phyloP scores from a whole-genome alignment of 2,888 invertebrate species.

The Drosophila incognita region DNA sequence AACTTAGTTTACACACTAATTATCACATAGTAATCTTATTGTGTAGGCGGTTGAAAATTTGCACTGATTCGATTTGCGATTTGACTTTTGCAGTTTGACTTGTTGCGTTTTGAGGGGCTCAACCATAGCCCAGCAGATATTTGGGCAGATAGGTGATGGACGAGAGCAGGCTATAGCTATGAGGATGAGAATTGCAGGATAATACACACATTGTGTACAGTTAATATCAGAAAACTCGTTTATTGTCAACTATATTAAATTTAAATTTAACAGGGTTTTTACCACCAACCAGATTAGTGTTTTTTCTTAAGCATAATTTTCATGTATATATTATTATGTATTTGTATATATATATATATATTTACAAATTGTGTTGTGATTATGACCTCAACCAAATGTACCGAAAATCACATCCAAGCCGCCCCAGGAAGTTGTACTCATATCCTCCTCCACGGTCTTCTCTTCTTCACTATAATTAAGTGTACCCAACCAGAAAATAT shows the following conservation, averaged over 20 bases:
- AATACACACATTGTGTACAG: neutral
- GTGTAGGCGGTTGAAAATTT: conserved; percentile 53
- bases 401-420: conserved; percentile 41
- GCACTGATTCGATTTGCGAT: conserved; percentile 51
- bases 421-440: conserved; percentile 14
- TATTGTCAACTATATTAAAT: conserved; percentile 30
- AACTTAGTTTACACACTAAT: conserved; percentile 69
- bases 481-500: conserved; percentile 45
- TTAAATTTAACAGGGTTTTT: conserved; percentile 3
- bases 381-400: conserved; percentile 51
- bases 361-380: conserved; percentile 17
- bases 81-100: conserved; percentile 63
- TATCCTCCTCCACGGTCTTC: conserved; percentile 8
- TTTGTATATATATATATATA: neutral
- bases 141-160: conserved; percentile 95
- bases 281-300: conserved; percentile 35
- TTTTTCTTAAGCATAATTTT: conserved; percentile 3
- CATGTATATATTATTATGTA: neutral
- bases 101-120: conserved; percentile 72
- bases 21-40: conserved; percentile 78
- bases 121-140: conserved; percentile 93
- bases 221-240: conserved; percentile 8
- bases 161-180: conserved; percentile 93
- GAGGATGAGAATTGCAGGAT: neutral
- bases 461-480: conserved; percentile 29